Evolutionary conservation across 2,113 vertebrate genomes (phyloP), one percentile per base, ranked within the genome.

Genomic region (Thermophis baileyi): DNA sequence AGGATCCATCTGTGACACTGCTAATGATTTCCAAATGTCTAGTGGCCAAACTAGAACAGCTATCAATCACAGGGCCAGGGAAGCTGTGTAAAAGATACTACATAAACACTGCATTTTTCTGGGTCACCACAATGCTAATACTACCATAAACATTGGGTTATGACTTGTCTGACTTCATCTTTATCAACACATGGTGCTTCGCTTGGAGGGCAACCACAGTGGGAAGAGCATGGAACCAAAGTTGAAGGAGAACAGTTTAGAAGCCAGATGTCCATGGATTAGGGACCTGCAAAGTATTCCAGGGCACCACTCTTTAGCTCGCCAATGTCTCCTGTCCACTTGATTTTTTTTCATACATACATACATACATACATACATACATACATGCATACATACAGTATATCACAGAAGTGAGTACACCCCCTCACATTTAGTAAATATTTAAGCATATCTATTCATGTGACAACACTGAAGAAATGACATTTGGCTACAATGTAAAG

Each of bases 21-120:
- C 53, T 93, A 93, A 93, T 93, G 88, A 93, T 93, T 93, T 93
- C 88, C 92, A 93, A 93, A 89, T 93, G 92, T 27, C 88, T 90
- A 40, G 51, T 55, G 51, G 74, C 69, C 44, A 12, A 46, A 57
- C 88, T 30, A 93, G 88, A 93, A 16, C 69, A 50, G 74, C 92
- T 90, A 93, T 93, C 92, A 57, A 90, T 93, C 92, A 90, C 20
- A 46, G 69, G 53, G 44, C 51, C 18, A 60, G 92, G 74, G 88
- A 90, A 55, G 46, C 92, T 40, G 53, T 92, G 92, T 90, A 93
- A 93, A 12, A 47, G 88, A 93, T 85, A 93, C 88, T 93, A 60
- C 22, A 20, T 81, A 93, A 93, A 93, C 92, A 86, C 88, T 40
- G 18, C 53, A 86, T 90, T 90, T 93, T 90, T 93, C 53, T 93